A percentile compares a stretch with the other conserved stretches of the same genome.
These are phyloP conservation scores for Cercopithecus mona DNA, from an alignment of 2,113 vertebrate genomes.

Conservation along the genomic window DNA sequence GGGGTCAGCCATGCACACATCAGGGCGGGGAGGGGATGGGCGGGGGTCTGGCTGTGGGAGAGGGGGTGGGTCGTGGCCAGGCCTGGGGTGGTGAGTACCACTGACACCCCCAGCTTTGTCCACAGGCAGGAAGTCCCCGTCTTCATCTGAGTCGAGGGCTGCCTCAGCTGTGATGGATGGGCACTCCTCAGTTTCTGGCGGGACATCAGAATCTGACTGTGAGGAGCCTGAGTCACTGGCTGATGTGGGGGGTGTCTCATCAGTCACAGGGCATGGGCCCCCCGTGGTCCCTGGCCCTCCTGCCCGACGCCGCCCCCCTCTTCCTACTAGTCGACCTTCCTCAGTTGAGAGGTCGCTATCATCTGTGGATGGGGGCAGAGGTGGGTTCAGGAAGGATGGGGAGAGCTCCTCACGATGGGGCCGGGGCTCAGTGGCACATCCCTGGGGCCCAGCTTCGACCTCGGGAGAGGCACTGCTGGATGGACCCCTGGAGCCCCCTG, in stretches of 20 bases:
- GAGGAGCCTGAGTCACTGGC: conserved; percentile 95
- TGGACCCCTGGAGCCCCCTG: conserved; percentile 78
- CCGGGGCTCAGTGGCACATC: conserved; percentile 65
- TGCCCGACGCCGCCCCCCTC: conserved; percentile 81
- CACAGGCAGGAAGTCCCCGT: conserved; percentile 94
- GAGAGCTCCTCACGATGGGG: conserved; percentile 88
- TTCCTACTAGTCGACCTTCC: conserved; percentile 85
- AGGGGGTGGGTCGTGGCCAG: conserved; percentile 92
- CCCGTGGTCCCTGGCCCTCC: conserved; percentile 86
- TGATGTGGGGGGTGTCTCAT: conserved; percentile 96
- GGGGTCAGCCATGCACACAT: conserved; percentile 98
- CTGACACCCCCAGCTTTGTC: conserved; percentile 90
- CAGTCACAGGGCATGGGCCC: conserved; percentile 84
- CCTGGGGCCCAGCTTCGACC: conserved; percentile 81
- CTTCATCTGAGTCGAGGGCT: conserved; percentile 94
- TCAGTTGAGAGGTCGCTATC: conserved; percentile 92
- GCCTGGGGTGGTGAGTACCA: conserved; percentile 86
- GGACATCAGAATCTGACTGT: conserved; percentile 95
- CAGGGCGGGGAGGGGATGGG: conserved; percentile 92
- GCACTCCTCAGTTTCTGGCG: conserved; percentile 93
- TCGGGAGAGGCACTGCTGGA: conserved; percentile 85
- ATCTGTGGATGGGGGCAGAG: conserved; percentile 89
- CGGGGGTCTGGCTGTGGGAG: conserved; percentile 90
- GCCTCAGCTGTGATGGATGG: conserved; percentile 95
- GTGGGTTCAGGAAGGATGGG: conserved; percentile 96